Base-by-base conservation (phyloP, 2,113 vertebrate genomes). In the Limanda limanda region DNA sequence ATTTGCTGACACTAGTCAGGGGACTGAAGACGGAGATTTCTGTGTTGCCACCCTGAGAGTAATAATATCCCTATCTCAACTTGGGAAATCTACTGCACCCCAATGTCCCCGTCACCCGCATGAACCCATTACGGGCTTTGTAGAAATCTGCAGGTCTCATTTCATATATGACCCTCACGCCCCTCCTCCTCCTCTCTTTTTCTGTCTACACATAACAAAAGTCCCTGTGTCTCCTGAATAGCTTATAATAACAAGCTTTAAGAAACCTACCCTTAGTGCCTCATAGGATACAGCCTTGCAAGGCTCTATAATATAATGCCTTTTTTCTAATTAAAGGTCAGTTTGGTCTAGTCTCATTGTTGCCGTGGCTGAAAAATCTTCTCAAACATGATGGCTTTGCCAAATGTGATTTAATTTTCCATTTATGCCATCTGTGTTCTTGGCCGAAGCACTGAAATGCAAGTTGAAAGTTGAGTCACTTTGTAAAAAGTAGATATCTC, bases 281-380 rank as follows among this genome's bases (percentile, higher is more conserved):
- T 93, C 91, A 76, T 78, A 94, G 93, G 92, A 93, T 76, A 52
- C 73, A 72, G 82, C 82, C 78, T 76, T 82, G 82, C 77, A 86
- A 71, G 72, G 79, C 88, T 83, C 86, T 85, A 90, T 90, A 91
- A 93, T 94, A 93, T 93, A 85, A 89, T 88, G 85, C 76, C 89
- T 92, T 89, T 90, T 91, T 89, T 89, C 92, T 94, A 94, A 94
- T 94, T 94, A 94, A 94, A 94, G 94, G 93, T 93, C 92, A 94
- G 89, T 91, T 89, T 91, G 84, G 91, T 92, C 76, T 75, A 79
- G 87, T 81, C 83, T 86, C 81, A 75, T 86, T 88, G 89, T 88
- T 88, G 81, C 86, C 77, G 82, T 80, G 82, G 69, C 88, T 88
- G 83, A 88, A 81, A 90, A 89, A 82, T 83, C 85, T 86, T 70